Conservation (phyloP, 2,113 vertebrate genomes). For the Pedionomus torquatus region DNA sequence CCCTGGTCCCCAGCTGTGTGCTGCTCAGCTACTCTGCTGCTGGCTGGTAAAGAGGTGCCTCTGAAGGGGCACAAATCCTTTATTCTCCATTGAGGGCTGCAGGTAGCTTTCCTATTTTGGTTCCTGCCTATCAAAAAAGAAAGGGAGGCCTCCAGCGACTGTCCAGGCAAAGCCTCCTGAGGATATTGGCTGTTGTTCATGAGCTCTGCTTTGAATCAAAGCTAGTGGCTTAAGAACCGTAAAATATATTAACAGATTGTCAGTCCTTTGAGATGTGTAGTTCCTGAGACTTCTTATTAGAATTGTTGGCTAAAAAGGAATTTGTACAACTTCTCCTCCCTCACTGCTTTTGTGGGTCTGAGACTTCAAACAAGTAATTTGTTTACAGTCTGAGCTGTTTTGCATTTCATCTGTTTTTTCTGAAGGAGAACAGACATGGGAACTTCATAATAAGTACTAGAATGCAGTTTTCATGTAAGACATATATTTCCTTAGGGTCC, state of each 20-base stretch:
- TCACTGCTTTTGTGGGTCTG: neutral
- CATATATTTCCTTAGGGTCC: neutral
- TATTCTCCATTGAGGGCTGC: neutral
- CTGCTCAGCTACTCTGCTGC: neutral
- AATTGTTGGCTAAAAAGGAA: neutral
- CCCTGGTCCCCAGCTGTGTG: neutral
- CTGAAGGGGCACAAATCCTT: neutral
- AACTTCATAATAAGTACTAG: neutral
- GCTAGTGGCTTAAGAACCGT: neutral
- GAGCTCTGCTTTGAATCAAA: constrained; percentile 8
- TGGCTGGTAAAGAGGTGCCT: neutral
- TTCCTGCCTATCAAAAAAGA: neutral
- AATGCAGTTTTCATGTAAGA: neutral
- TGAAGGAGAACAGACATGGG: neutral
- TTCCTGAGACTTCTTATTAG: neutral
- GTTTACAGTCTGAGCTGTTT: neutral
- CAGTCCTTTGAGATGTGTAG: neutral
- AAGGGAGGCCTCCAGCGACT: neutral
- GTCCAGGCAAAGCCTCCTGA: neutral
- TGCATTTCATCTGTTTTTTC: neutral
- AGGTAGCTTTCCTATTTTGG: neutral
- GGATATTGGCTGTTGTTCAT: neutral
- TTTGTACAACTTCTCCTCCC: neutral
- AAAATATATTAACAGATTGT: neutral
- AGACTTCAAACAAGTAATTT: neutral